Percentiles rank a stretch among this genome's conserved stretches.
These are phyloP conservation scores for Cirrhinus mrigala DNA, from an alignment of 2,797 vertebrate genomes.

Conservation along the genomic window DNA sequence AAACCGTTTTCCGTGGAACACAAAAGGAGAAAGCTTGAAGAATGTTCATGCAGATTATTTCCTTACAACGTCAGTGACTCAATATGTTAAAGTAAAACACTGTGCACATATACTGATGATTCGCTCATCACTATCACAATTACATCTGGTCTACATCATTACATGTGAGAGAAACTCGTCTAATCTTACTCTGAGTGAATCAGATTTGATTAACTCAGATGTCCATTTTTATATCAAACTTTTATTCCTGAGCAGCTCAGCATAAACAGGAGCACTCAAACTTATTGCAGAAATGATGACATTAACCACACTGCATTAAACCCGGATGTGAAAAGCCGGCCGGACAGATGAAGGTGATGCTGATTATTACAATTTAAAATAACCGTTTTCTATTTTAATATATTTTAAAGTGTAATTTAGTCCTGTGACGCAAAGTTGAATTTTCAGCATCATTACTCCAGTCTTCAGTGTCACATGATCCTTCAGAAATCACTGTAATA, in stretches of 20 bases:
- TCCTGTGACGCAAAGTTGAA: neutral
- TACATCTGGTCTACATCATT: neutral
- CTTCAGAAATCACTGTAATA: neutral
- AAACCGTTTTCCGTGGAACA: neutral
- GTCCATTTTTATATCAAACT: slow-evolving; percentile 2
- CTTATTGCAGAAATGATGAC: slow-evolving; percentile 18
- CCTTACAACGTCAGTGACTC: no score
- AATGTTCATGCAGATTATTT: neutral
- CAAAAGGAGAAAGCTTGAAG: neutral
- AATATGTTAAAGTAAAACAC: neutral
- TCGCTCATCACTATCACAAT: neutral
- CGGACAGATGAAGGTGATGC: slow-evolving; percentile 50
- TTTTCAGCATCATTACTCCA: neutral
- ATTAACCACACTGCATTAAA: slow-evolving; percentile 40
- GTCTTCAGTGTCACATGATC: neutral
- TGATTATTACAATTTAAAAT: slow-evolving; percentile 6
- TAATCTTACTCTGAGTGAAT: neutral
- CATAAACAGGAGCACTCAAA: neutral
- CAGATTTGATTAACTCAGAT: slow-evolving; percentile 4
- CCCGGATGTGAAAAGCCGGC: slow-evolving; percentile 1
- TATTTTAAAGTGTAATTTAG: neutral
- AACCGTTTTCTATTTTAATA: neutral
- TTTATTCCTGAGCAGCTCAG: neutral
- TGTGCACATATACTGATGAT: neutral
- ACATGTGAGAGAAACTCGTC: neutral